Evolutionary conservation across 1,140 invertebrate species (phyloP).

Genomic region (Danaus melanippus): DNA sequence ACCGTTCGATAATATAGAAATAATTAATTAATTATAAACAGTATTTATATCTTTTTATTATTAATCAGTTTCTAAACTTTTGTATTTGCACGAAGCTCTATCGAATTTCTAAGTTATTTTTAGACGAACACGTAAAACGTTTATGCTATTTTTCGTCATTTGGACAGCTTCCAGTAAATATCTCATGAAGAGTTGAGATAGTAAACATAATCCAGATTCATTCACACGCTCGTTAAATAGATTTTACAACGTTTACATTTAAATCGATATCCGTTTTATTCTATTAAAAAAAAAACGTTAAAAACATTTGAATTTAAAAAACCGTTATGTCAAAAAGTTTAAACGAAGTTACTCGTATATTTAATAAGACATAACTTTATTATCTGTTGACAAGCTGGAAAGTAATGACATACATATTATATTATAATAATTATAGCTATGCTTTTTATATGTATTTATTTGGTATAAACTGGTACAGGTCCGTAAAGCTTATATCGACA

Average conservation of each 20-base stretch:
- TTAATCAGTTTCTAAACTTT: too few relatives aligned
- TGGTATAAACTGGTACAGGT: background rate
- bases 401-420: too few relatives aligned
- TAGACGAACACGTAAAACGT: slow-evolving; percentile 40
- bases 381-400: too few relatives aligned
- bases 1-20: too few relatives aligned
- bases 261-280: background rate
- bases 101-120: slow-evolving; percentile 36
- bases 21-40: too few relatives aligned
- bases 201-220: slow-evolving; percentile 19
- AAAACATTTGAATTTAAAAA: background rate
- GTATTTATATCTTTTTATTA: too few relatives aligned
- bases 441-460: background rate
- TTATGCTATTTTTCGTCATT: slow-evolving; percentile 31
- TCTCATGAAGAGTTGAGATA: slow-evolving; percentile 22
- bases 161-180: slow-evolving; percentile 51
- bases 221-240: slow-evolving; percentile 9
- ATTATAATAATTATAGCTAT: background rate
- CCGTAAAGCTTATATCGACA: slow-evolving; percentile 11
- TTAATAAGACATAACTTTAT: background rate
- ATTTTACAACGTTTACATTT: slow-evolving; percentile 1
- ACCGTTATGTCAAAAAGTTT: slow-evolving; percentile 4
- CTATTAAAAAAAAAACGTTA: background rate
- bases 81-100: background rate
- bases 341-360: too few relatives aligned